phyloP scores from a whole-genome alignment of 1,140 invertebrate species.

The Sarcophaga bullata region DNA sequence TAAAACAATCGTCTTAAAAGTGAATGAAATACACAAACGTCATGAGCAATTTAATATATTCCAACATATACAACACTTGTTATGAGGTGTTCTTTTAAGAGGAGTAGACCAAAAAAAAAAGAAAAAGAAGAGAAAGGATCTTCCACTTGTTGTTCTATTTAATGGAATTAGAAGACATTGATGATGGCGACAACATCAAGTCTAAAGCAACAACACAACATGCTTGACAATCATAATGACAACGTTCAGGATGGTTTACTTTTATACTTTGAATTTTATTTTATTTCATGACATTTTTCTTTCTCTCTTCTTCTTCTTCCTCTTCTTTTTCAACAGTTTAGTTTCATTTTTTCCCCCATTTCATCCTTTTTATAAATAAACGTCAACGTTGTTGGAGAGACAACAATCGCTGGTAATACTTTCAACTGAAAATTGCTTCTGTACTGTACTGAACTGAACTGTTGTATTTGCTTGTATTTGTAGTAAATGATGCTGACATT shows the following conservation, averaged over 20 bases:
- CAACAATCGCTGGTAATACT: background rate
- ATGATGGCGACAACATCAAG: conserved; percentile 36
- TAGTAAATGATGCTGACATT: conserved; percentile 36
- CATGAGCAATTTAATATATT: background rate
- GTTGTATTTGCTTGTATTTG: background rate
- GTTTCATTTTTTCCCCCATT: too few relatives aligned
- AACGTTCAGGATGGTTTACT: conserved; percentile 29
- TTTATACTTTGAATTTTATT: conserved; percentile 12
- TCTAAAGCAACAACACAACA: conserved; percentile 27
- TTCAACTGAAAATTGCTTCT: conserved; percentile 1
- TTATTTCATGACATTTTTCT: background rate
- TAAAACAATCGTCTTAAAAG: background rate
- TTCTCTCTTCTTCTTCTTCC: background rate
- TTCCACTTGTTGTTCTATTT: conserved; percentile 1
- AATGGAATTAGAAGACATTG: conserved; percentile 40
- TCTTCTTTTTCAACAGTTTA: too few relatives aligned
- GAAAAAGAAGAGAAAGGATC: background rate
- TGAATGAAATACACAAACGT: too few relatives aligned
- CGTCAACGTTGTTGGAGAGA: conserved; percentile 2
- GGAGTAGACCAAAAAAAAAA: too few relatives aligned
- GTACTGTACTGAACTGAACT: background rate
- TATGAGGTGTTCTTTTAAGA: background rate
- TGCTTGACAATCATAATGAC: conserved; percentile 31
- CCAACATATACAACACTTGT: background rate
- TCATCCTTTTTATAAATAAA: background rate